Evolutionary conservation across 2,113 vertebrate genomes (phyloP), one percentile per base, ranked within the genome.

Genomic region (Sapayoa aenigma): DNA sequence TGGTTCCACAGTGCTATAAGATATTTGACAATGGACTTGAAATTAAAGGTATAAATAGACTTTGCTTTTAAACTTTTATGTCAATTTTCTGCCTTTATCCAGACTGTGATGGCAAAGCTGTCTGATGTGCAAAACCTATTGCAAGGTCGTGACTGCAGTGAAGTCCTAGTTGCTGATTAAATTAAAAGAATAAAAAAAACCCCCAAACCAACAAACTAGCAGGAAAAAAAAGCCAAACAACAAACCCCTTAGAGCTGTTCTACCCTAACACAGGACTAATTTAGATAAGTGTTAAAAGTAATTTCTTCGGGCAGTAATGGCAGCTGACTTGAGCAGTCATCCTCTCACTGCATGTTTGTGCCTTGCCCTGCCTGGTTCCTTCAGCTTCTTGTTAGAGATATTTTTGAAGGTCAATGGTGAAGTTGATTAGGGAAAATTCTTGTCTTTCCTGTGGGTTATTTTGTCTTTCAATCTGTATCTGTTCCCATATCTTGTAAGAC

Each of bases 101-200:
- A 31, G 31, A 60, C 56, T 55, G 3, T 46, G 49, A 52, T 30
- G 8, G 28, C 39, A 69, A 42, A 81, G 44, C 49, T 72, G 5
- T 52, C 20, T 42, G 42, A 72, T 0, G 0, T 30, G 37, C 27
- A 66, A n/a, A 77, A 46, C 11, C 41, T 55, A 41, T 0, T 71
- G 39, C 50, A 53, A 52, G 25, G 23, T 82, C 21, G 11, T 44
- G 49, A 52, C 60, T 69, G 52, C 55, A 66, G 60, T 37, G 60
- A 63, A 47, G 30, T 24, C 11, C n/a, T 66, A 41, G 12, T 41
- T 65, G 8, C 25, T 77, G 49, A 31, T 65, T 66, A 52, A 41
- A 79, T 65, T 55, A 14, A 65, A 68, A 78, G 28, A 58, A 31
- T 18, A 41, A 66, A 72, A 42, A 52, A 35, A 24, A 39, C 20